Evolutionary conservation across 1,140 invertebrate genomes (phyloP).

Genomic region (Halictus rubicundus): DNA sequence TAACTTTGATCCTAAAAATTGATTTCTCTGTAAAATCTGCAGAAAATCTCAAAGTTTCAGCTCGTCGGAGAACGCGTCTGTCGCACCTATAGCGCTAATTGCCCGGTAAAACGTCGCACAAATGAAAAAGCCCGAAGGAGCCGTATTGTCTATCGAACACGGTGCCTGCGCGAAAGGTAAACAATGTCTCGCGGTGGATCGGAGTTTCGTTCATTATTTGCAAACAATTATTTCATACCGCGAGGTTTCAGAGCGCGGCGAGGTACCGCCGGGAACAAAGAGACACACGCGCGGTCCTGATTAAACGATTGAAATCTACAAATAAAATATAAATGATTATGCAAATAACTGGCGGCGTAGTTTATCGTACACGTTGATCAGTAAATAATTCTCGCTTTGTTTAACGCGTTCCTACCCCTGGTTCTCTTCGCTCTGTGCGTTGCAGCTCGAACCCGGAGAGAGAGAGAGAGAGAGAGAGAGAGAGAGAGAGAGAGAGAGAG

Average conservation of each 20-base stretch:
- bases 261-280: not conserved
- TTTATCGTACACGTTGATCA: constrained; percentile 20
- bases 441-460: no score
- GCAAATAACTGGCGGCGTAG: constrained; percentile 22
- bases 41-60: no score
- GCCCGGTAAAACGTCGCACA: no score
- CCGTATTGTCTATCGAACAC: no score
- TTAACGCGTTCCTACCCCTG: not conserved
- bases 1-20: no score
- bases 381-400: constrained; percentile 34
- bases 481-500: no score
- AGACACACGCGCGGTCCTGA: constrained; percentile 21
- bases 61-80: no score
- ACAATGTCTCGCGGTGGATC: not conserved
- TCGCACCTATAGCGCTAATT: no score
- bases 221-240: not conserved
- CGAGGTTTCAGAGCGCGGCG: not conserved
- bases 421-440: not conserved
- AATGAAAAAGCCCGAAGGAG: no score
- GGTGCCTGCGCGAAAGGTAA: no score
- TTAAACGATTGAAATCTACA: constrained; percentile 28
- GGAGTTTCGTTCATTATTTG: not conserved
- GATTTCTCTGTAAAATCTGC: no score
- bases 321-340: constrained; percentile 38
- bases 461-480: no score